A percentile compares a stretch with the other conserved stretches of the same genome.
Conservation (phyloP, 2,113 vertebrate species). For the Eretmochelys imbricata region DNA sequence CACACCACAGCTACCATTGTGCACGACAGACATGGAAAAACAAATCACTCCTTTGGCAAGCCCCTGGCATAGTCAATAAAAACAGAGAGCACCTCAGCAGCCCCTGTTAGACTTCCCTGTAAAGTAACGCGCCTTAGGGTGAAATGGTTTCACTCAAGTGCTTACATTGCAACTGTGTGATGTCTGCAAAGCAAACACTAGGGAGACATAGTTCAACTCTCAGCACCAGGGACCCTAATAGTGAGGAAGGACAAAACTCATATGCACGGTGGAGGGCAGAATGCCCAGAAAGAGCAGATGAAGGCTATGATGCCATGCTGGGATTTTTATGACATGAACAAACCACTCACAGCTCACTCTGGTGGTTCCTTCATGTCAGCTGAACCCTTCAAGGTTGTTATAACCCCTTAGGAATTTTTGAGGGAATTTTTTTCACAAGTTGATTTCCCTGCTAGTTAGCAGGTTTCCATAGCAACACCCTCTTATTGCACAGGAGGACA, state of each 20-base stretch:
- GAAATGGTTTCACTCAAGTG: not conserved
- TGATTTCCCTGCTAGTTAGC: not conserved
- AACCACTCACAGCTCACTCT: not conserved
- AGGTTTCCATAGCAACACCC: conserved; percentile 51
- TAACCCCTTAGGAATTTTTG: not conserved
- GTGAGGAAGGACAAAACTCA: not conserved
- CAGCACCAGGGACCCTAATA: not conserved
- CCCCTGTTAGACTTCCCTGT: not conserved
- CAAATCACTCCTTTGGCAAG: not conserved
- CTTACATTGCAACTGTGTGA: not conserved
- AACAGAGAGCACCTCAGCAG: accelerated
- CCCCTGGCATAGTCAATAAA: not conserved
- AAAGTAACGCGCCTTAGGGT: not conserved
- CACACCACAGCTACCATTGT: not conserved
- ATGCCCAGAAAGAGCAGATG: not conserved
- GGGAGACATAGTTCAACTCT: not conserved
- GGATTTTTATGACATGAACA: not conserved
- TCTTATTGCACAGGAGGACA: not conserved
- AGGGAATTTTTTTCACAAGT: not conserved
- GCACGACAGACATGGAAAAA: not conserved
- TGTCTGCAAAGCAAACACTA: not conserved
- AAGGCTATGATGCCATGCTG: not conserved
- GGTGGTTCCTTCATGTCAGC: not conserved
- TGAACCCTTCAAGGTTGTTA: not conserved
- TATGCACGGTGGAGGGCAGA: accelerated